phyloP scores from a whole-genome alignment of 2,113 vertebrate genomes.

The Podilymbus podiceps region DNA sequence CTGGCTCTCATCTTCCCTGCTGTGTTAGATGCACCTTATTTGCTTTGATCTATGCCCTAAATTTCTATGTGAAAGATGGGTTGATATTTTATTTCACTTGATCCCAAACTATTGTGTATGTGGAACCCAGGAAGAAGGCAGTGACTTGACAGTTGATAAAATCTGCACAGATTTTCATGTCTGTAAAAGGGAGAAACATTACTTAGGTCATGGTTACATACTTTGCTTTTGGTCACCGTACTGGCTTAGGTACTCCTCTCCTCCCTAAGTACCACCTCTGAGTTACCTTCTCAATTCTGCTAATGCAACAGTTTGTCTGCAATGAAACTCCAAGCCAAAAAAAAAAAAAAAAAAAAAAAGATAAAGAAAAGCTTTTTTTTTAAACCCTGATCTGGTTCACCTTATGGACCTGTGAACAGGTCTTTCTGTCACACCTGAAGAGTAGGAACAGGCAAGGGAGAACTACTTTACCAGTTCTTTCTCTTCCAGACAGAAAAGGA shows the following conservation, averaged over 20 bases:
- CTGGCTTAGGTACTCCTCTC: not conserved
- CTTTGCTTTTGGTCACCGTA: not conserved
- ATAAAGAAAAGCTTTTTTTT: not conserved
- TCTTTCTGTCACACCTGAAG: not conserved
- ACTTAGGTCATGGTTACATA: not conserved
- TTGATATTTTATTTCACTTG: not conserved
- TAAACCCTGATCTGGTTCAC: not conserved
- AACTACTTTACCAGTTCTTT: not conserved
- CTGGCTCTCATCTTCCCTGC: not conserved
- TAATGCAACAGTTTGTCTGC: not conserved
- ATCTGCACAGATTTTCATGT: not conserved
- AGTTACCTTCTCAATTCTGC: not conserved
- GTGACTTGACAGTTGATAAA: not conserved
- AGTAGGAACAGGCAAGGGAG: not conserved
- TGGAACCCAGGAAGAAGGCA: not conserved
- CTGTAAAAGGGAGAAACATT: not conserved
- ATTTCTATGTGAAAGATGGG: not conserved
- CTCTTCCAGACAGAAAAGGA: not conserved
- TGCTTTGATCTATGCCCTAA: not conserved
- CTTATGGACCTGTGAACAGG: not conserved
- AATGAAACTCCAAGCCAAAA: not conserved
- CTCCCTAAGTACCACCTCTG: not conserved
- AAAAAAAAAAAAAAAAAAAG: no score
- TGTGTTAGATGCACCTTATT: not conserved
- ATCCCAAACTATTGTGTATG: not conserved